A percentile compares a stretch with the other conserved stretches of the same genome.
Conservation (phyloP, 53 echinoderm and acorn worm genomes). For the Crossaster papposus region DNA sequence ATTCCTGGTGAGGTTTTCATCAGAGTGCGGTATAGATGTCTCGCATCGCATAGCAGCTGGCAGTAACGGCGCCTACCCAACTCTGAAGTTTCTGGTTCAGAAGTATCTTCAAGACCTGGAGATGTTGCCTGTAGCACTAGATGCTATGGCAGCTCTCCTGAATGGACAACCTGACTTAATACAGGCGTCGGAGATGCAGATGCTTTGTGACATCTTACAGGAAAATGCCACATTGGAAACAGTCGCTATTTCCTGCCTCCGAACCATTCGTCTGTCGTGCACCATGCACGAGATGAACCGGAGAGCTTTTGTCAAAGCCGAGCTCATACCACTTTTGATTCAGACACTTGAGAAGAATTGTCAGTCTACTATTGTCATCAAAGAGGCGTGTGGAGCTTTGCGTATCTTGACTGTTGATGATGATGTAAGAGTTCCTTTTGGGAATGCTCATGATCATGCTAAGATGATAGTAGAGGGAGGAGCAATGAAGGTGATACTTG, state of each 20-base stretch:
- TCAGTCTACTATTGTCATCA: slow-evolving; percentile 48
- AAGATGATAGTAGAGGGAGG: slow-evolving; percentile 92
- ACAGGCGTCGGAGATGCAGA: slow-evolving; percentile 62
- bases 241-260: slow-evolving; percentile 33
- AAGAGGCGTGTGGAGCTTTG: slow-evolving; percentile 76
- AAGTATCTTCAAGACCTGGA: slow-evolving; percentile 54
- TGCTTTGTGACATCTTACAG: slow-evolving; percentile 55
- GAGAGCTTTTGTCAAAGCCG: slow-evolving; percentile 79
- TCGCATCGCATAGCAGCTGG: slow-evolving; percentile 84
- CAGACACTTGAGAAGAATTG: slow-evolving; percentile 55
- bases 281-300: slow-evolving; percentile 91
- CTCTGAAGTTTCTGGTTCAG: slow-evolving; percentile 69
- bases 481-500: slow-evolving; percentile 66
- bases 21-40: slow-evolving; percentile 78
- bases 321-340: slow-evolving; percentile 66
- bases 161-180: slow-evolving; percentile 97
- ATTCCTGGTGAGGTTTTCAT: slow-evolving; percentile 63
- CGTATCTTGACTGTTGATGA: slow-evolving; percentile 80
- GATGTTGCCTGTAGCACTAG: slow-evolving; percentile 51
- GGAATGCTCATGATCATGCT: slow-evolving; percentile 98
- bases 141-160: slow-evolving; percentile 65
- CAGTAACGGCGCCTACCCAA: slow-evolving; percentile 78
- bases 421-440: slow-evolving; percentile 92
- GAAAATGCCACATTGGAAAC: slow-evolving; percentile 33
- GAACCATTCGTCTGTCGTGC: slow-evolving; percentile 77